phyloP scores from a whole-genome alignment of 2,113 vertebrate species.

The Spea multiplicata region DNA sequence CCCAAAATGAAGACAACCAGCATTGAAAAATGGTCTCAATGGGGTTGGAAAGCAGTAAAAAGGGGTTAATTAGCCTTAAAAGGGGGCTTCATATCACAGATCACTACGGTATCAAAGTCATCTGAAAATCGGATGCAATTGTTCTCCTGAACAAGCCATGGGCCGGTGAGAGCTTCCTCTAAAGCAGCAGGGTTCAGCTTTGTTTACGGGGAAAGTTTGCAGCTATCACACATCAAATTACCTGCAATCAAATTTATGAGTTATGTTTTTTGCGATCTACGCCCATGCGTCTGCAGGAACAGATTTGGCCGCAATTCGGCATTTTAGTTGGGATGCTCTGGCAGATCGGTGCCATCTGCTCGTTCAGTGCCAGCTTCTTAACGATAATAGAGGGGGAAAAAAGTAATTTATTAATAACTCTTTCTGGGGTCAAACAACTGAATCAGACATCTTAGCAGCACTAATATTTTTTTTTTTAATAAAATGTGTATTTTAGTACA shows the following conservation, averaged over 20 bases:
- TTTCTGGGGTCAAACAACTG: not conserved
- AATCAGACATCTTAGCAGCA: slow-evolving; percentile 65
- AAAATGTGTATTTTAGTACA: slow-evolving; percentile 59
- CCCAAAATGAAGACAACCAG: no score
- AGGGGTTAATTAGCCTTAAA: not conserved
- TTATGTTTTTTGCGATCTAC: no score
- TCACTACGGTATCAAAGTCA: slow-evolving; percentile 2
- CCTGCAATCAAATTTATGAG: no score
- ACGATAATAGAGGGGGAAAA: no score
- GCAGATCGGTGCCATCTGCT: no score
- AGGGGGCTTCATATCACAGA: not conserved
- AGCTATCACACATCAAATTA: no score
- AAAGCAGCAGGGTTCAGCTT: slow-evolving; percentile 1
- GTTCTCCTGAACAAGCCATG: slow-evolving; percentile 36
- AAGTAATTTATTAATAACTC: slow-evolving; percentile 3
- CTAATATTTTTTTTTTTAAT: slow-evolving; percentile 67
- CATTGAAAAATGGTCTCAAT: no score
- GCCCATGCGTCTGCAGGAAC: no score
- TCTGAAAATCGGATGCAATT: slow-evolving; percentile 32
- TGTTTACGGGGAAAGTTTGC: slow-evolving; percentile 4
- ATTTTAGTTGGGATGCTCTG: no score
- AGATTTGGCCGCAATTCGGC: no score
- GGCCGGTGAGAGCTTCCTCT: slow-evolving; percentile 27
- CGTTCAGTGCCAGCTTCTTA: no score
- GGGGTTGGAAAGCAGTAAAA: no score